Evolutionary conservation across 2,797 vertebrate genomes (phyloP).

Genomic region (Kryptopterus vitreolus): DNA sequence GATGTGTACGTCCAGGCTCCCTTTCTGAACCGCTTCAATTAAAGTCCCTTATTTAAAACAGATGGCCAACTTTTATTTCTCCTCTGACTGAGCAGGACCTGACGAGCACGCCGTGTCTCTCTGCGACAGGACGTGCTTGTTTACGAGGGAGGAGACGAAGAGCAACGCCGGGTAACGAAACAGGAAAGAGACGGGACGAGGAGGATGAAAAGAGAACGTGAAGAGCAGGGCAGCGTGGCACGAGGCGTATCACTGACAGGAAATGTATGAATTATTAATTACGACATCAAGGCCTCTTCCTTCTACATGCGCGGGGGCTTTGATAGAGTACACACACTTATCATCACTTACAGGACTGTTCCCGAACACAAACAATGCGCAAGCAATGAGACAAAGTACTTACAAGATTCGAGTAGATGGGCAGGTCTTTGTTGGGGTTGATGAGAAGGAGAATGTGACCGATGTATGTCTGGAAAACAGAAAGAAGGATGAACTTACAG

Average conservation of each 20-base stretch:
- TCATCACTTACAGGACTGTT: conserved; percentile 7
- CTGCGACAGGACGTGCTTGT: conserved; percentile 16
- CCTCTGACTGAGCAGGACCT: conserved; percentile 18
- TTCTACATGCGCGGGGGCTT: conserved; percentile 52
- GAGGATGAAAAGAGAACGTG: conserved; percentile 27
- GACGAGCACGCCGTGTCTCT: conserved; percentile 19
- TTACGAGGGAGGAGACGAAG: not conserved
- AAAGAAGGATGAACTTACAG: not conserved
- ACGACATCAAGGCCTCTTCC: conserved; percentile 63
- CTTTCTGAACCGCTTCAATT: conserved; percentile 26
- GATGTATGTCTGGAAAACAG: conserved; percentile 84
- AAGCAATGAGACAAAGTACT: conserved; percentile 59
- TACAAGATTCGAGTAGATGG: conserved; percentile 91
- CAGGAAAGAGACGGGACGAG: not conserved
- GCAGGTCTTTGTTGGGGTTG: conserved; percentile 94
- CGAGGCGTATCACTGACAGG: conserved; percentile 67
- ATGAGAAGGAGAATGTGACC: conserved; percentile 92
- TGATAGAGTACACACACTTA: conserved; percentile 30
- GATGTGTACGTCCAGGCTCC: conserved; percentile 33
- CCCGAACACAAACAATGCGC: not conserved
- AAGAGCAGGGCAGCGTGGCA: conserved; percentile 56
- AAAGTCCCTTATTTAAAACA: conserved; percentile 45
- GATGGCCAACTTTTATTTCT: conserved; percentile 54
- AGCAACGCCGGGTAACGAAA: not conserved
- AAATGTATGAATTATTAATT: conserved; percentile 76